Base-by-base conservation (phyloP, 2,113 vertebrate genomes). In the Otolemur garnettii region DNA sequence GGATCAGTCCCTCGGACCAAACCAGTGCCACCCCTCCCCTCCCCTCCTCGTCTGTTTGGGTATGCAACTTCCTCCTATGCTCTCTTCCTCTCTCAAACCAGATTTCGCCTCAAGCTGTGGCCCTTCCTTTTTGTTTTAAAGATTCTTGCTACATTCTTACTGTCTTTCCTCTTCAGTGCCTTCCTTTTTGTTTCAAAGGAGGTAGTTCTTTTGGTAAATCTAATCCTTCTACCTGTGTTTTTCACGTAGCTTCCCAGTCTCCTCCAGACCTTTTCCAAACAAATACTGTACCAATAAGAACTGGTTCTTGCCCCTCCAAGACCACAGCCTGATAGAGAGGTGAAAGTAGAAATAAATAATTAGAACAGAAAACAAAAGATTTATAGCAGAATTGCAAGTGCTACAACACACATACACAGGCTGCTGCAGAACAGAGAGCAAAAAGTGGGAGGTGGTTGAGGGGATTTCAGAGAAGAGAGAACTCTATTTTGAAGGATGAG, bases 181-280 rank as follows among this genome's bases (percentile, higher is more conserved):
- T 82, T 80, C 64, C 50, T 59, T 88, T 94, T 82, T 71, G 71
- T 93, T 85, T 87, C 55, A 10, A 33, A 77, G 66, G 13, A 79
- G 72, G 18, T 68, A 14, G 45, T 81, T 53, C 60, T 75, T 89
- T 95, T 89, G 88, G 50, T n/a, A 84, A 72, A 78, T 77, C 28
- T 14, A 88, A 82, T 11, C 28, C 24, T 33, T 68, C 66, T 17
- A 19, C 19, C 38, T 71, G 4, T 60, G 24, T 30, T 57, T 75
- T 66, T 60, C 45, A 24, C 28, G 9, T 72, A 42, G 64, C 53
- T 91, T 81, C 53, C 22, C 30, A 59, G 38, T 15, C 38, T 83
- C 84, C 66, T 78, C 62, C 83, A 91, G 45, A 69, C 79, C 55
- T 33, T 84, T 90, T 83, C 74, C 62, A 82, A 82, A 94, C 12